Base-by-base conservation (phyloP, 1,140 invertebrate species). In the Drosophila neocordata region DNA sequence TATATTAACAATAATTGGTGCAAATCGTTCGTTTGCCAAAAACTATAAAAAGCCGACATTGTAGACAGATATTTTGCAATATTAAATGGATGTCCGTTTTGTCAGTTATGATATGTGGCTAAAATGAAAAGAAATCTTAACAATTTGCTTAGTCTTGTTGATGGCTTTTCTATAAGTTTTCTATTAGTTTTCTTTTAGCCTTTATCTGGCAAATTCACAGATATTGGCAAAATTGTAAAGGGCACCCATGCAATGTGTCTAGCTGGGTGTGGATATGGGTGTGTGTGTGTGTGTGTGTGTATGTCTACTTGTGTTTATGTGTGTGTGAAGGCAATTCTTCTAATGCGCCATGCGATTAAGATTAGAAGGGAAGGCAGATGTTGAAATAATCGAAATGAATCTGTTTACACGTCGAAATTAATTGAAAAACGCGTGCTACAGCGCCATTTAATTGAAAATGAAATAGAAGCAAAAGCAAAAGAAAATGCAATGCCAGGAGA, bases 301-400 rank as follows among this genome's bases (percentile, higher is more conserved):
- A n/a, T 11, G 22, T 24, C 24, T 24, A 1, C 4, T 24, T 65
- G 52, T 64, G 51, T 65, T 67, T 65, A 65, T 58, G 18, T 55
- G 35, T 56, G 8, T 12, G 41, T 56, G 56, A 74, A 53, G 57
- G 24, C 58, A 69, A 52, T 70, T 62, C 73, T 60, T 77, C 73
- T 77, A 80, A 80, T 81, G 78, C 62, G 27, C 58, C 44, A 56
- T 22, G 48, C 38, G 15, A 62, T 67, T 70, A 64, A 68, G 82
- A 85, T 85, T 85, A 75, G 74, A 71, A 71, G 66, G 84, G 74
- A 71, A 71, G 66, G 84, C 83, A 84, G 69, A 90, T 90, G 89
- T 89, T 90, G 89, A 90, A 90, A 90, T 87, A 90, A 87, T 90
- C 81, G 84, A 90, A 90, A 90, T 90, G 81, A 90, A 90, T 90